Percentiles rank a stretch among this genome's conserved stretches.
Conservation (phyloP, 2,797 vertebrate genomes). For the Accipiter superciliosus region DNA sequence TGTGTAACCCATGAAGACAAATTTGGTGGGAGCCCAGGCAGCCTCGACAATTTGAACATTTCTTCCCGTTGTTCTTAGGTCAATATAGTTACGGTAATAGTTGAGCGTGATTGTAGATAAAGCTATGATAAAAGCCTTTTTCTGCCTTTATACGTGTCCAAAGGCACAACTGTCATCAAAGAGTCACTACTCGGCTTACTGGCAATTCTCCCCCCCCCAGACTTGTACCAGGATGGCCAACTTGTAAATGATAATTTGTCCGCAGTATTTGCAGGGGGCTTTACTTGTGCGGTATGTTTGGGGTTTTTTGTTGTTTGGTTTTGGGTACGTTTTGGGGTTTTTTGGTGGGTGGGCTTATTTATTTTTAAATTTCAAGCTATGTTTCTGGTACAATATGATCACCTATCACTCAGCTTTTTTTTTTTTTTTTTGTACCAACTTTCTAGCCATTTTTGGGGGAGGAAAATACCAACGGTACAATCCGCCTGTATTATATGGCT, state of each 20-base stretch:
- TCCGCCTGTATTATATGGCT: neutral
- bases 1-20: neutral
- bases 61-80: neutral
- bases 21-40: neutral
- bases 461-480: neutral
- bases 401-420: neutral
- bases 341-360: neutral
- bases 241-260: neutral
- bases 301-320: neutral
- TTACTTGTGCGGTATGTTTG: neutral
- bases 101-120: neutral
- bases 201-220: neutral
- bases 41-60: neutral
- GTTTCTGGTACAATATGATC: neutral
- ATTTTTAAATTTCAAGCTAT: neutral
- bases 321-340: neutral
- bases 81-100: neutral
- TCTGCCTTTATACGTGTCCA: neutral
- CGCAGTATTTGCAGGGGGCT: neutral
- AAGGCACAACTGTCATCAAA: neutral
- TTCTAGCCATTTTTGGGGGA: neutral
- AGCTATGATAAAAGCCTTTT: neutral
- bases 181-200: neutral
- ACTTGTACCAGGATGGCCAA: neutral
- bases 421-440: neutral